These are phyloP conservation scores for Drosophila antonietae DNA, from an alignment of 2,888 invertebrate genomes.

Conservation along the genomic window DNA sequence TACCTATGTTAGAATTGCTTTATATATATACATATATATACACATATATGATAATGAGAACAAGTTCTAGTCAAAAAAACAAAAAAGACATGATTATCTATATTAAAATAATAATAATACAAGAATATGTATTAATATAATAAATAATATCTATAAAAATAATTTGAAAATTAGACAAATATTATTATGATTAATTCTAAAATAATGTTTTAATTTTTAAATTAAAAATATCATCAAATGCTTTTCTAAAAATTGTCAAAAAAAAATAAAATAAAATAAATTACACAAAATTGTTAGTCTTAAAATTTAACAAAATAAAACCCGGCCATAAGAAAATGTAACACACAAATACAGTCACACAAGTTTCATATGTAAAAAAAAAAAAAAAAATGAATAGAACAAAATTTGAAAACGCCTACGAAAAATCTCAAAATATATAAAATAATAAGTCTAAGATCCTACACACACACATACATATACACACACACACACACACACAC, in stretches of 20 bases:
- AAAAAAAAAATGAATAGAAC: slow-evolving; percentile 33
- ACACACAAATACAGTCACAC: slow-evolving; percentile 11
- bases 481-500: slow-evolving; percentile 18
- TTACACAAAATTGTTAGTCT: slow-evolving; percentile 55
- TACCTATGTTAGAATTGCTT: slow-evolving; percentile 46
- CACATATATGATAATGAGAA: slow-evolving; percentile 44
- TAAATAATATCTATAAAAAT: slow-evolving; percentile 55
- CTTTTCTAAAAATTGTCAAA: slow-evolving; percentile 42
- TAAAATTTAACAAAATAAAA: slow-evolving; percentile 33
- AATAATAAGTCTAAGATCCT: slow-evolving; percentile 39
- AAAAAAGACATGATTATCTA: slow-evolving; percentile 58
- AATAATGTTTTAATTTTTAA: slow-evolving; percentile 68
- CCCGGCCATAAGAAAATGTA: slow-evolving; percentile 44
- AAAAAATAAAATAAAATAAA: slow-evolving; percentile 23
- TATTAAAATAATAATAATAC: slow-evolving; percentile 36
- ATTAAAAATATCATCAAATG: slow-evolving; percentile 67
- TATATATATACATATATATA: slow-evolving; percentile 32
- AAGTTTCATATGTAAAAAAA: slow-evolving; percentile 49
- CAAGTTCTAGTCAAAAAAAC: slow-evolving; percentile 75
- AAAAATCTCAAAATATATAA: slow-evolving; percentile 16
- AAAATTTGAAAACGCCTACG: slow-evolving; percentile 35
- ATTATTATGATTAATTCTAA: slow-evolving; percentile 68
- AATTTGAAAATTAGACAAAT: slow-evolving; percentile 77
- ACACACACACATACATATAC: slow-evolving; percentile 7
- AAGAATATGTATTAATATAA: slow-evolving; percentile 45